Percentiles rank a stretch among this genome's conserved stretches.
Conservation (phyloP, 2,113 vertebrate genomes). For the Tragelaphus strepsiceros region DNA sequence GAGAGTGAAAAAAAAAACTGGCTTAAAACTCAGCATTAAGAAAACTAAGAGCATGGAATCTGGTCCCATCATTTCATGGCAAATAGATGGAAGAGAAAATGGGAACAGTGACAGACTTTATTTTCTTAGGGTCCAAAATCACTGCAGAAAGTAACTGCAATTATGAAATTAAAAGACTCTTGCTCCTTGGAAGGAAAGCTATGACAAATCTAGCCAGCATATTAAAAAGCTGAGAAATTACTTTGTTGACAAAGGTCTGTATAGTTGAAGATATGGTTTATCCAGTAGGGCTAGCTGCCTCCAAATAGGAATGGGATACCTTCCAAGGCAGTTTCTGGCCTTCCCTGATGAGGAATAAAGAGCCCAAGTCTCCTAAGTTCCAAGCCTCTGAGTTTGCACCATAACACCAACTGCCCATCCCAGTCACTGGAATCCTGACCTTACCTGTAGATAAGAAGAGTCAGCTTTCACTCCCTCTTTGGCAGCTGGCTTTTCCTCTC, state of each 20-base stretch:
- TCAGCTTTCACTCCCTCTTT: background rate
- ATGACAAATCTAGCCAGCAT: background rate
- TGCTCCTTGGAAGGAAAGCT: background rate
- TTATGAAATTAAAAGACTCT: background rate
- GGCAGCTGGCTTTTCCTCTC: background rate
- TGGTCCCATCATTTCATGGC: background rate
- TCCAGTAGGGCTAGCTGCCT: background rate
- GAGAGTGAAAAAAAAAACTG: background rate
- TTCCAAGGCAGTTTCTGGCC: background rate
- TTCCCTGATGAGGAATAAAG: background rate
- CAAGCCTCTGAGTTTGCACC: background rate
- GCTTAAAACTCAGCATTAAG: background rate
- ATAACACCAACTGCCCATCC: background rate
- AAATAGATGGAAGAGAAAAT: background rate
- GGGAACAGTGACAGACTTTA: background rate
- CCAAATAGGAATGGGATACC: fast-evolving
- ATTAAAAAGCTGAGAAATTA: background rate
- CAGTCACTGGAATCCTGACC: no score
- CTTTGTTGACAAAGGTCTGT: background rate
- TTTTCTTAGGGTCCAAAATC: background rate
- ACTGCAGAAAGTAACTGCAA: background rate
- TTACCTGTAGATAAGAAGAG: no score
- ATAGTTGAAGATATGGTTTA: background rate
- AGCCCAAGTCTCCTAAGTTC: background rate
- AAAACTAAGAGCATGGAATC: background rate